Evolutionary conservation across 2,888 invertebrate species (phyloP).

Genomic region (Heliconius ethilla): DNA sequence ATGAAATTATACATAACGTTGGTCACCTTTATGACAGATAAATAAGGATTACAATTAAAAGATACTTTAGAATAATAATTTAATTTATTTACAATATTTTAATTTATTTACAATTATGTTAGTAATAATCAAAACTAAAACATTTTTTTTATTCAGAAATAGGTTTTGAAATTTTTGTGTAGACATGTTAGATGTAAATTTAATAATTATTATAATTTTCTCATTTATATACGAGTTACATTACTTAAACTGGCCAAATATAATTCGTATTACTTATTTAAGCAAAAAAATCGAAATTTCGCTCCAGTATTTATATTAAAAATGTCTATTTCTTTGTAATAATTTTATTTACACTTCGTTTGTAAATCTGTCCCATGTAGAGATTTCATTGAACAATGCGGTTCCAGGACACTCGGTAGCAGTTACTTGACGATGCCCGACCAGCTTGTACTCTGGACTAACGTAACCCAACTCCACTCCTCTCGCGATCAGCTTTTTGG

Average conservation of each 20-base stretch:
- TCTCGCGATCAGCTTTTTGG: constrained; percentile 79
- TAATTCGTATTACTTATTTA: background rate
- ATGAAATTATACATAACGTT: too few species aligned
- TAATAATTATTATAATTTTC: background rate
- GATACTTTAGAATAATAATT: background rate
- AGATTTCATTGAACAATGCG: constrained; percentile 83
- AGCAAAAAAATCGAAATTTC: background rate
- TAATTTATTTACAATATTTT: background rate
- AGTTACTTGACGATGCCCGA: constrained; percentile 82
- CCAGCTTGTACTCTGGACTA: constrained; percentile 78
- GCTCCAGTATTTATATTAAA: background rate
- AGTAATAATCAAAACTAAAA: background rate
- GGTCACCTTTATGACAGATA: too few species aligned
- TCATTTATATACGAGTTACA: background rate
- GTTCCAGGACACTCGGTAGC: constrained; percentile 86
- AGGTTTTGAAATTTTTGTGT: background rate
- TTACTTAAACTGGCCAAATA: background rate
- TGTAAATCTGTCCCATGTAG: constrained; percentile 79
- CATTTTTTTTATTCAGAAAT: background rate
- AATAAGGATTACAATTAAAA: background rate
- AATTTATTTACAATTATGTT: background rate
- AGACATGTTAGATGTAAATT: background rate
- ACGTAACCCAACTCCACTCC: constrained; percentile 84
- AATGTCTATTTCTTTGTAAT: background rate
- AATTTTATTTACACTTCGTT: constrained; percentile 13